Conservation (phyloP, 2,888 invertebrate species). For the Cremastinae sp. region DNA sequence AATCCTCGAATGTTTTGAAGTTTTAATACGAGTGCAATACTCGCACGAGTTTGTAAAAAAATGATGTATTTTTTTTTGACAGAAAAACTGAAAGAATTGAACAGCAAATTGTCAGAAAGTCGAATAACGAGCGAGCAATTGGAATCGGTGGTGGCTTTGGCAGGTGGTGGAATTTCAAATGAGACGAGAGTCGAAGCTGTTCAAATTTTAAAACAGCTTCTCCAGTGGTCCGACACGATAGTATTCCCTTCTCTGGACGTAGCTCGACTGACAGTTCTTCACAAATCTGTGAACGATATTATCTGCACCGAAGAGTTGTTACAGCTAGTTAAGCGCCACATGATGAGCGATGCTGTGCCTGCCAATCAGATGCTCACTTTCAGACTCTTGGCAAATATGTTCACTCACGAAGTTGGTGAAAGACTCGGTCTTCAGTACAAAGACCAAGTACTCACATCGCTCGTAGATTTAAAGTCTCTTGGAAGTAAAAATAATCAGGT, state of each 20-base stretch:
- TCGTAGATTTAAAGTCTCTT: constrained; percentile 82
- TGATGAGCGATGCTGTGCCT: constrained; percentile 81
- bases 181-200: constrained; percentile 62
- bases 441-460: constrained; percentile 82
- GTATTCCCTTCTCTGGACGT: constrained; percentile 95
- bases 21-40: too few relatives aligned
- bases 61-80: constrained; percentile 53
- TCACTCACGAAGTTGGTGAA: constrained; percentile 86
- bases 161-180: constrained; percentile 71
- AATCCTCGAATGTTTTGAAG: background rate
- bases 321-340: constrained; percentile 78
- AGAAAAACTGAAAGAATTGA: constrained; percentile 84
- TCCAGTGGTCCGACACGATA: constrained; percentile 82
- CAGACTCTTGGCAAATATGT: constrained; percentile 91
- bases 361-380: constrained; percentile 91
- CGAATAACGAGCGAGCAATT: constrained; percentile 83
- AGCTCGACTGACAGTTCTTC: constrained; percentile 90
- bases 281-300: constrained; percentile 83
- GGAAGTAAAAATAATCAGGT: constrained; percentile 86
- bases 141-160: constrained; percentile 85
- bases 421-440: constrained; percentile 83
- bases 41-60: background rate
- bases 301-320: constrained; percentile 81
- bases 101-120: constrained; percentile 83
- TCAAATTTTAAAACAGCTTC: constrained; percentile 66